Evolutionary conservation across 1,140 invertebrate genomes (phyloP).

Genomic region (Dreissena rostriformis): DNA sequence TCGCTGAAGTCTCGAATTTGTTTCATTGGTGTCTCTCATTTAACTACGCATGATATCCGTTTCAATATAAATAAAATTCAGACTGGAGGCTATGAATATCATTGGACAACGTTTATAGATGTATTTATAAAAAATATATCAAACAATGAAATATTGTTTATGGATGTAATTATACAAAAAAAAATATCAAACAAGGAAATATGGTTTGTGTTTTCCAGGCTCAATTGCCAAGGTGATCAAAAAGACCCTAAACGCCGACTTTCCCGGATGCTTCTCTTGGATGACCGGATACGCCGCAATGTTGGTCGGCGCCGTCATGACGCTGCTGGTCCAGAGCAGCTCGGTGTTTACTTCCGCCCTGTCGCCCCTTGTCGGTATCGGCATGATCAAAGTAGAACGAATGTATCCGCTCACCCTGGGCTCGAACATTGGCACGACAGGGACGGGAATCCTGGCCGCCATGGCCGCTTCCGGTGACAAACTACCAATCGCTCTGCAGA

Average conservation of each 20-base stretch:
- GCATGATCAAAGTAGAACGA: constrained; percentile 84
- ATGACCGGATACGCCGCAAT: constrained; percentile 85
- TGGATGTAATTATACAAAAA: no score
- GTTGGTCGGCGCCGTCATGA: constrained; percentile 84
- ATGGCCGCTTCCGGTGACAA: constrained; percentile 52
- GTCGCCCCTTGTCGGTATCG: constrained; percentile 86
- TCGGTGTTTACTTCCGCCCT: constrained; percentile 86
- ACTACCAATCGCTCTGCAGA: constrained; percentile 81
- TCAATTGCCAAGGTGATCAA: constrained; percentile 82
- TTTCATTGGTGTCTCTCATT: no score
- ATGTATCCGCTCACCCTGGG: constrained; percentile 86
- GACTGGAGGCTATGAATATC: no score
- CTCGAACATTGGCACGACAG: constrained; percentile 86
- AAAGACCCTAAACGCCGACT: constrained; percentile 83
- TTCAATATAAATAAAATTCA: no score
- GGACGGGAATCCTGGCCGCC: constrained; percentile 83
- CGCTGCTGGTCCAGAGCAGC: constrained; percentile 85
- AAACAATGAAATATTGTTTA: no score
- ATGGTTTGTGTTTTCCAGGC: constrained; percentile 65
- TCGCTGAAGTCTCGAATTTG: no score
- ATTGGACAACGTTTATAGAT: no score
- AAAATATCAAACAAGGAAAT: no score
- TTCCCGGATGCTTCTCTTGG: constrained; percentile 81
- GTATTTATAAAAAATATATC: no score
- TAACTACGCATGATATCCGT: no score